phyloP scores from a whole-genome alignment of 2,888 invertebrate species.

The Agrochola lota region DNA sequence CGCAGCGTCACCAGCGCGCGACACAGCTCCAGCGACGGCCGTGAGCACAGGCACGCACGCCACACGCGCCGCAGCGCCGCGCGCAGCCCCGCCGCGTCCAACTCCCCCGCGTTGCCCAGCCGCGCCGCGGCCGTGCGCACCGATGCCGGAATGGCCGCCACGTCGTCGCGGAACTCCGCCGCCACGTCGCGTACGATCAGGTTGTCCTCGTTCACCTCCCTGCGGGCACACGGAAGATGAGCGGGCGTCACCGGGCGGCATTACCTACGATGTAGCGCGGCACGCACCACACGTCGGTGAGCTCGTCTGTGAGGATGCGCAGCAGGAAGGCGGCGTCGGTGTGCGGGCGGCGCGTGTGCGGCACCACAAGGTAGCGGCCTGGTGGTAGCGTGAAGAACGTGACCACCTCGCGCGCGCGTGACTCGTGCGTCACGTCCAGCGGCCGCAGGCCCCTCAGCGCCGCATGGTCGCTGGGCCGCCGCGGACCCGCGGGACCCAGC shows the following conservation, averaged over 20 bases:
- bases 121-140: constrained; percentile 56
- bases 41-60: constrained; percentile 83
- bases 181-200: constrained; percentile 92
- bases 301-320: constrained; percentile 93
- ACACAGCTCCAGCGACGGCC: constrained; percentile 91
- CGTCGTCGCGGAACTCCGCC: constrained; percentile 84
- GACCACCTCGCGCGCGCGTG: constrained; percentile 88
- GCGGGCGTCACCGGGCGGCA: not conserved
- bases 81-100: constrained; percentile 63
- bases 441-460: constrained; percentile 82
- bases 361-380: constrained; percentile 94
- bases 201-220: constrained; percentile 95
- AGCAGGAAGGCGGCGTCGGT: constrained; percentile 93
- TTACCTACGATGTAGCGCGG: not conserved
- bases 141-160: constrained; percentile 64
- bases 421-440: constrained; percentile 92
- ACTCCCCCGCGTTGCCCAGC: constrained; percentile 48
- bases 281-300: constrained; percentile 92
- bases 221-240: constrained; percentile 71
- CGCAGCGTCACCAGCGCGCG: constrained; percentile 93
- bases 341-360: constrained; percentile 93
- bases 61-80: constrained; percentile 67
- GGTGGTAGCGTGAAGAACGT: constrained; percentile 94
- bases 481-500: constrained; percentile 83
- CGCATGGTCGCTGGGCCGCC: constrained; percentile 57